Conservation (phyloP, 2,797 vertebrate species). For the Malacoctenus gilli region DNA sequence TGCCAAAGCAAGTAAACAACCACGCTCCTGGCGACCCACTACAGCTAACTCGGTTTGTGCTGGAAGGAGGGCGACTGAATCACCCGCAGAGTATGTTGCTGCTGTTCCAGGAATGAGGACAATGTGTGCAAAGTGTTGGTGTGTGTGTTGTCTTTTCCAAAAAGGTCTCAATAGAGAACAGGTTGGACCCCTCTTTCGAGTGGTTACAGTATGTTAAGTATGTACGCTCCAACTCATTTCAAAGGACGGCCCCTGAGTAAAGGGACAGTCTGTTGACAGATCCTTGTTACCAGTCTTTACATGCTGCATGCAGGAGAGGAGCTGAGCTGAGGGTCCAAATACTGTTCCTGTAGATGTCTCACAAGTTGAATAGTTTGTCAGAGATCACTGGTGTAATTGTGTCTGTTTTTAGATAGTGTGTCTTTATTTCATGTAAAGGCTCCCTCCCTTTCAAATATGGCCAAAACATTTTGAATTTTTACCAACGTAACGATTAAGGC, state of each 20-base stretch:
- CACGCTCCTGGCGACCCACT: conserved; percentile 20
- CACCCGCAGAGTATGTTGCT: conserved; percentile 27
- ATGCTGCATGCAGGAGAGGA: conserved; percentile 12
- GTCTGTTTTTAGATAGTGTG: background rate
- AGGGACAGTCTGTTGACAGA: conserved; percentile 41
- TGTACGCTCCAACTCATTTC: conserved; percentile 24
- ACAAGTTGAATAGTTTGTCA: conserved; percentile 1
- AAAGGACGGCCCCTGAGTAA: conserved; percentile 22
- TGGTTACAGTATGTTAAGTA: conserved; percentile 51
- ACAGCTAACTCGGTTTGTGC: conserved; percentile 53
- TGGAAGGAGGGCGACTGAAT: conserved; percentile 48
- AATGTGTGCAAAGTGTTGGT: conserved; percentile 44
- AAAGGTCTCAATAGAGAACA: conserved; percentile 40
- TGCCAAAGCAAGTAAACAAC: conserved; percentile 69
- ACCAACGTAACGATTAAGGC: too few species aligned
- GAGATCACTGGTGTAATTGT: too few species aligned
- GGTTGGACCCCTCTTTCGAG: conserved; percentile 34
- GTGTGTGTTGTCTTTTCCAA: conserved; percentile 49
- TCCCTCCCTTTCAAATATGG: too few species aligned
- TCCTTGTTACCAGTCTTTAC: conserved; percentile 23
- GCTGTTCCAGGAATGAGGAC: conserved; percentile 46
- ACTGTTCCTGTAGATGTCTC: conserved; percentile 8
- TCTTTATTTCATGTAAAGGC: too few species aligned
- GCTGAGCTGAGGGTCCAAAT: conserved; percentile 6
- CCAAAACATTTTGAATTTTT: too few species aligned